phyloP scores from a whole-genome alignment of 2,888 invertebrate species.

The Morinoia aosen region DNA sequence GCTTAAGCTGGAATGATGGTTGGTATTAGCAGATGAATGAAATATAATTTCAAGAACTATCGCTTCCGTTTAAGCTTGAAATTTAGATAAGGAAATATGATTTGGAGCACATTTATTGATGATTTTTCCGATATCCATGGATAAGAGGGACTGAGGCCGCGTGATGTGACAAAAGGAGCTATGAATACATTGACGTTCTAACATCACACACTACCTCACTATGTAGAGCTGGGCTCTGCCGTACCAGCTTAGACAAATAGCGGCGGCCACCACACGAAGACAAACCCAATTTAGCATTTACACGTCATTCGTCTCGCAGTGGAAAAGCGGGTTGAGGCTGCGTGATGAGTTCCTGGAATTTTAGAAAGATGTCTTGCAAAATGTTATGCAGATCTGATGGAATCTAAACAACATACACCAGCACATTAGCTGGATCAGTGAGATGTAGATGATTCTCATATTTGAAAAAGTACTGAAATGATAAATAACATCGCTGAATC shows the following conservation, averaged over 20 bases:
- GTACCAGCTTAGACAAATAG: neutral
- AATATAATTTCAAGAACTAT: no score
- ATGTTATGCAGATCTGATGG: neutral
- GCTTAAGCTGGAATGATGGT: neutral
- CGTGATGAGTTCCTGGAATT: neutral
- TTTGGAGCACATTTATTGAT: neutral
- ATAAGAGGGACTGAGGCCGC: neutral
- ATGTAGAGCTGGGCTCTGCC: neutral
- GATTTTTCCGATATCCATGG: neutral
- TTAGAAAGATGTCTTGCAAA: neutral
- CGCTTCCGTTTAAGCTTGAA: neutral
- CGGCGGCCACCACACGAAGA: neutral
- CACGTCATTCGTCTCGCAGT: neutral
- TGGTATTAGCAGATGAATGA: no score
- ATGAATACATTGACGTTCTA: neutral
- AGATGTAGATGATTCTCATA: neutral
- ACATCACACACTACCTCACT: neutral
- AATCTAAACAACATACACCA: neutral
- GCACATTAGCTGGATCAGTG: neutral
- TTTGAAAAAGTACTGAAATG: neutral
- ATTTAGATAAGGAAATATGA: neutral
- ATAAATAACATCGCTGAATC: neutral
- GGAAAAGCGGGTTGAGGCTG: neutral
- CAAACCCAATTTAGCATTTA: neutral
- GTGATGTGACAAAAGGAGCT: neutral